Evolutionary conservation across 2,888 invertebrate genomes (phyloP).

Genomic region (Rotaria macrura): DNA sequence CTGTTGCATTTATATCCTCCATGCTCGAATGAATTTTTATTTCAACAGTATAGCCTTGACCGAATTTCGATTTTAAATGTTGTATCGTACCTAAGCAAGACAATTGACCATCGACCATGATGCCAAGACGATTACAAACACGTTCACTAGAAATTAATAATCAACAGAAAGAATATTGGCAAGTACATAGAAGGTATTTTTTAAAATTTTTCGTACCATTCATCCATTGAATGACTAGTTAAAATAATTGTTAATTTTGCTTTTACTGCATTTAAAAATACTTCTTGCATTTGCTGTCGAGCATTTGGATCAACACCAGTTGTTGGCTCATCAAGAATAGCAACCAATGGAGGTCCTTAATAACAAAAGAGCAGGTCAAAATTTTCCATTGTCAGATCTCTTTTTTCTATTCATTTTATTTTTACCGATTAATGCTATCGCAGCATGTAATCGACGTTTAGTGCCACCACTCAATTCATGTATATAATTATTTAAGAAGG

Average conservation of each 20-base stretch:
- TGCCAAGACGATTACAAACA: constrained; percentile 52
- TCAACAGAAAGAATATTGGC: too few relatives aligned
- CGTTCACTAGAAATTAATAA: constrained; percentile 56
- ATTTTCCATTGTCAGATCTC: background rate
- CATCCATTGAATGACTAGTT: constrained; percentile 60
- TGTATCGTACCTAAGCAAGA: constrained; percentile 50
- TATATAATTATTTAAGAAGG: background rate
- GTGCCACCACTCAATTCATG: constrained; percentile 49
- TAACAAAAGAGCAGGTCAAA: background rate
- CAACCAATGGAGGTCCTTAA: constrained; percentile 44
- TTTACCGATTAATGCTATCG: constrained; percentile 47
- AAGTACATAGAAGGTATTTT: background rate
- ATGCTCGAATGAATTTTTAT: background rate
- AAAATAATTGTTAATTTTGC: constrained; percentile 46
- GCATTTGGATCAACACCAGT: constrained; percentile 52
- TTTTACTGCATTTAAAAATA: constrained; percentile 42
- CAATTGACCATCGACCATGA: constrained; percentile 52
- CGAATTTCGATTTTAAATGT: constrained; percentile 55
- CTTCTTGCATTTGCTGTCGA: constrained; percentile 49
- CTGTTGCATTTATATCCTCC: background rate
- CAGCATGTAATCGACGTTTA: constrained; percentile 49
- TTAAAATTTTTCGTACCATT: constrained; percentile 50
- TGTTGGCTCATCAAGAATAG: constrained; percentile 51
- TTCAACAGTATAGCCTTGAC: constrained; percentile 58
- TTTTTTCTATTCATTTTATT: background rate